Conservation (phyloP, 2,888 invertebrate genomes). For the Sipha maydis region DNA sequence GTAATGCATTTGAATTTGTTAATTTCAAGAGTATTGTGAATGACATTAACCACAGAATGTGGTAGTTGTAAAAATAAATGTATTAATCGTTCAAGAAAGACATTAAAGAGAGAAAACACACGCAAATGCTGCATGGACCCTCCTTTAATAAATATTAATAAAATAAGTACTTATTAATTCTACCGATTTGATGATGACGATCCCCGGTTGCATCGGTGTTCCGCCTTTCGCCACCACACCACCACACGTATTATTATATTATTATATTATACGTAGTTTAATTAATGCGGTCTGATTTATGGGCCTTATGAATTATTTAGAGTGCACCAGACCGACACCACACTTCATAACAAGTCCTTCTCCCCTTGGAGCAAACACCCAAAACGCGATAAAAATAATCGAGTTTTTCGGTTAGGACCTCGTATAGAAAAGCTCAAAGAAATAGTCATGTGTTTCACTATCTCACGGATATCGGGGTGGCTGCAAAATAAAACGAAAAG, state of each 20-base stretch:
- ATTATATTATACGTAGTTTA: slow-evolving; percentile 50
- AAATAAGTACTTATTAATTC: slow-evolving; percentile 62
- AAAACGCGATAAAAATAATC: slow-evolving; percentile 56
- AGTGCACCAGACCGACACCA: slow-evolving; percentile 56
- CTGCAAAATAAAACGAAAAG: background rate
- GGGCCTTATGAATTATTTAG: slow-evolving; percentile 61
- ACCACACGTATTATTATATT: slow-evolving; percentile 40
- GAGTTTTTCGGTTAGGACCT: slow-evolving; percentile 34
- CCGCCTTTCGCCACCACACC: slow-evolving; percentile 27
- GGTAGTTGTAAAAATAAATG: slow-evolving; percentile 35
- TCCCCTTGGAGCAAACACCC: slow-evolving; percentile 30
- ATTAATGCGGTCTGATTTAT: slow-evolving; percentile 61
- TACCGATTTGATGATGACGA: slow-evolving; percentile 50
- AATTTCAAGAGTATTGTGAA: slow-evolving; percentile 1
- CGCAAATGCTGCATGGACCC: slow-evolving; percentile 22
- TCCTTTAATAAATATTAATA: slow-evolving; percentile 60
- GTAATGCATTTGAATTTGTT: background rate
- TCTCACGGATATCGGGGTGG: slow-evolving; percentile 12
- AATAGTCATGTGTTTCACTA: slow-evolving; percentile 35
- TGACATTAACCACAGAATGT: background rate
- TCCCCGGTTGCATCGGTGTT: slow-evolving; percentile 16
- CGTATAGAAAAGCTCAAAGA: slow-evolving; percentile 10
- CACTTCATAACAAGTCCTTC: slow-evolving; percentile 38
- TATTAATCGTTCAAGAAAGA: slow-evolving; percentile 12
- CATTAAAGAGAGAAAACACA: slow-evolving; percentile 26